A percentile compares a stretch with the other conserved stretches of the same genome.
Evolutionary conservation across 2,888 invertebrate species (phyloP).

Genomic region (Thecocarcelia acutangulata): DNA sequence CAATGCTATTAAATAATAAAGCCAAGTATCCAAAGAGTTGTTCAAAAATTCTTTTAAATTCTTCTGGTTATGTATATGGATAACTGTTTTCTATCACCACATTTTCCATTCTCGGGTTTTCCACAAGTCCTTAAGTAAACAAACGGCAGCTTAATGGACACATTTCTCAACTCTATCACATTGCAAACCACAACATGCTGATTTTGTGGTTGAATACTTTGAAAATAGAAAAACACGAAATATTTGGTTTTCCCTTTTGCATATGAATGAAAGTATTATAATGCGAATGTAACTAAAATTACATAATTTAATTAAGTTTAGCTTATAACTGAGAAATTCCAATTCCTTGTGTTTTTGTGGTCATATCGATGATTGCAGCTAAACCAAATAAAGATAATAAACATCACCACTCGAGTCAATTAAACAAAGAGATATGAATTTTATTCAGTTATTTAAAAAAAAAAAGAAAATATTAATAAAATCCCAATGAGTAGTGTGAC

Average conservation of each 20-base stretch:
- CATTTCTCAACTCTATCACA: constrained; percentile 7
- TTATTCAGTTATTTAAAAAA: background rate
- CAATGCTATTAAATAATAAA: too few species aligned
- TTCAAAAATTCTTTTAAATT: too few species aligned
- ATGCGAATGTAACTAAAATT: background rate
- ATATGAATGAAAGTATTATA: background rate
- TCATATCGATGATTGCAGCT: background rate
- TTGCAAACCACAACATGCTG: constrained; percentile 22
- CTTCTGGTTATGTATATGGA: too few species aligned
- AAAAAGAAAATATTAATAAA: background rate
- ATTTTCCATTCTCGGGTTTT: too few species aligned
- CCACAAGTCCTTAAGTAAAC: background rate
- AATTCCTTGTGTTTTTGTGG: constrained; percentile 1
- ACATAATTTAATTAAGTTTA: constrained; percentile 7
- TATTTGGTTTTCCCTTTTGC: background rate
- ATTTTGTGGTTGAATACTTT: constrained; percentile 12
- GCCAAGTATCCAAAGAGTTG: too few species aligned
- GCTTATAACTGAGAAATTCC: background rate
- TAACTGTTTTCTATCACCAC: too few species aligned
- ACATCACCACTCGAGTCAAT: background rate
- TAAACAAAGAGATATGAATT: background rate
- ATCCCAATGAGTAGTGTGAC: too few species aligned
- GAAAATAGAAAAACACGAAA: background rate
- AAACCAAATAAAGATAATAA: background rate
- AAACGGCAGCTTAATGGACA: constrained; percentile 12